Percentiles rank a stretch among this genome's conserved stretches.
phyloP scores from a whole-genome alignment of 2,888 invertebrate genomes.

The Lampropteryx suffumata region DNA sequence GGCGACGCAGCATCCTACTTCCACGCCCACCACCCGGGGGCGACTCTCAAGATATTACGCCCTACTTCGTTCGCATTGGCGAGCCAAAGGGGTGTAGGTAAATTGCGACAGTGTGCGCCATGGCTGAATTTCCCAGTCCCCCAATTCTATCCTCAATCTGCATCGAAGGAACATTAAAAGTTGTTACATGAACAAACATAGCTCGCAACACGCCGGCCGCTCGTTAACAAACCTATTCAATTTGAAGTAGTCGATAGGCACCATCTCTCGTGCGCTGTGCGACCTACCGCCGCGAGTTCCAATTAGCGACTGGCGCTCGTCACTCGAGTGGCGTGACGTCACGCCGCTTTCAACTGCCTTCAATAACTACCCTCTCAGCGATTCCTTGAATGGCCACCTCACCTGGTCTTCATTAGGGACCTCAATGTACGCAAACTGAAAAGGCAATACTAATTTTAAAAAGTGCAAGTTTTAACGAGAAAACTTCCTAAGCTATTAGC shows the following conservation, averaged over 20 bases:
- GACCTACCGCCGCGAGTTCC: constrained; percentile 78
- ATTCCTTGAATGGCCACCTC: constrained; percentile 72
- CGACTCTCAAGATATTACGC: constrained; percentile 81
- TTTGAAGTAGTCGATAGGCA: constrained; percentile 79
- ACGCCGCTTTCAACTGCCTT: constrained; percentile 75
- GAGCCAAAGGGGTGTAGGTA: constrained; percentile 78
- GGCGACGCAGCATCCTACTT: constrained; percentile 84
- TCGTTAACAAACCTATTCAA: constrained; percentile 81
- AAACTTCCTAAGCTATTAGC: constrained; percentile 77
- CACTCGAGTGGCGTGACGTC: constrained; percentile 79
- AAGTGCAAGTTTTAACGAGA: constrained; percentile 73
- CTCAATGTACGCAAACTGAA: constrained; percentile 72
- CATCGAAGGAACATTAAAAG: constrained; percentile 45
- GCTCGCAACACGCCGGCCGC: constrained; percentile 72
- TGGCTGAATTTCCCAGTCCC: constrained; percentile 50
- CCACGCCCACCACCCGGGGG: constrained; percentile 82
- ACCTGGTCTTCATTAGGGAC: constrained; percentile 79
- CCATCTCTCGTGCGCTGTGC: constrained; percentile 64
- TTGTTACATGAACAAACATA: constrained; percentile 51
- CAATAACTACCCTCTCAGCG: constrained; percentile 81
- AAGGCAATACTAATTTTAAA: constrained; percentile 69
- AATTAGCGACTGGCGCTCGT: constrained; percentile 80
- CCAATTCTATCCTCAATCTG: constrained; percentile 54
- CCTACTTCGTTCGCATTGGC: constrained; percentile 80
- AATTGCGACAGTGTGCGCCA: constrained; percentile 61